Base-by-base conservation (phyloP, 2,113 vertebrate species). In the Lepisosteus osseus region DNA sequence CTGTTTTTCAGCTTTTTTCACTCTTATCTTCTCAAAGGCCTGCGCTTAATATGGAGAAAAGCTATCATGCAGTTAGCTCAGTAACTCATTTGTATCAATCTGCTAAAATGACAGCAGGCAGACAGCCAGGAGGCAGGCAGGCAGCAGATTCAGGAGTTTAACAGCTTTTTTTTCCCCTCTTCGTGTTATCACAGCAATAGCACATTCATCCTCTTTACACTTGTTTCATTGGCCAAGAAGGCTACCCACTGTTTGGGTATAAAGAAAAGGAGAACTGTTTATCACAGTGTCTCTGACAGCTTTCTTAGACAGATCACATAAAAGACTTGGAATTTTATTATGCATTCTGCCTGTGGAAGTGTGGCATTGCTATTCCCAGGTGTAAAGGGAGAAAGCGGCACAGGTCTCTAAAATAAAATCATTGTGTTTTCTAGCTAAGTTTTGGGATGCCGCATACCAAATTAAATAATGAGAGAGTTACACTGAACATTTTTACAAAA, bases 41-140 rank as follows among this genome's bases (percentile, higher is more conserved):
- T 29, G 62, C 17, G 29, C 41, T 5, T 65, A 65, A 40, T 59
- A 59, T 59, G 57, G 57, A 40, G 62, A 40, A 65, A 43, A 11
- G 41, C 62, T 65, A 43, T 41, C 62, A 65, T 65, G 62, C 62
- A 65, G 62, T 43, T 65, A 65, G 62, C 62, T 15, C 9, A 11
- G 44, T 64, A 62, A 45, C 69, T 47, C 17, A 63, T 45, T 64
- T 62, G 61, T 54, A 64, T 64, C 44, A 71, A 7, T 71, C 44
- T 63, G 57, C 61, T 71, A 41, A 40, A 64, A 43, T 64, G 15
- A 64, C 44, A 51, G 29, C 12, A 44, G 13, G 40, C 47, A 61
- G 56, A 45, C 68, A 70, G 42, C 68, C 47, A 62, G 2, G 69
- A 71, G 57, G 45, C 61, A 71, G 57, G 45, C 61, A 71, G 41